Evolutionary conservation across 2,797 vertebrate species (phyloP), one percentile per base, ranked within the genome.

Genomic region (Triplophysa yarkandensis): DNA sequence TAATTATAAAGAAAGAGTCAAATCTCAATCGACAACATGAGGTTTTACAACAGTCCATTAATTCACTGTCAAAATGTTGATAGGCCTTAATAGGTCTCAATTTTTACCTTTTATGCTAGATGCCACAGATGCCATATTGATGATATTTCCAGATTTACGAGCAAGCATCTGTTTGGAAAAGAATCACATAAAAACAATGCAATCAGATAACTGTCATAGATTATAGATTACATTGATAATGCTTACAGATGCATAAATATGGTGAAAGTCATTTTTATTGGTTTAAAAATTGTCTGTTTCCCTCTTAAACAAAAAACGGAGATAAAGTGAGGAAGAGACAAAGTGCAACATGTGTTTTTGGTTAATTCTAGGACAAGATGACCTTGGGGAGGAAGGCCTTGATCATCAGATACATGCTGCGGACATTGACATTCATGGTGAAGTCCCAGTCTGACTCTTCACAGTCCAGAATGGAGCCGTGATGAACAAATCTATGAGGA

Each of bases 391-490:
- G 92, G 85, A 97, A 98, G 0, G 92, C 91, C 82, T 91, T 96
- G 87, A 91, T 94, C 96, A 98, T 98, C 64, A 98, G 90, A 80
- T 94, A 98, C 95, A 98, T 98, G 94, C 97, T 98, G 70, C 89
- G 91, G 66, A 98, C 83, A 0, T 97, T 99, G 75, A 98, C 85
- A 16, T 93, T 94, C 97, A 98, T 98, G 0, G 94, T 95, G 82
- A 97, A 96, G 82, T 97, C 92, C 97, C 97, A 99, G 86, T 97
- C 95, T 0, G 82, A 88, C 79, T 98, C 96, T 4, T 95, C 91
- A 25, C 96, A 98, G 13, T 98, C 92, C 89, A 99, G 84, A 87
- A 98, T 91, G 28, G 92, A 92, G 72, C 96, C 96, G 0, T 97
- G 95, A 84, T 97, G 96, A 63, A 99, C 96, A 84, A 96, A 98